phyloP scores from a whole-genome alignment of 2,888 invertebrate genomes.

The Operophtera brumata region DNA sequence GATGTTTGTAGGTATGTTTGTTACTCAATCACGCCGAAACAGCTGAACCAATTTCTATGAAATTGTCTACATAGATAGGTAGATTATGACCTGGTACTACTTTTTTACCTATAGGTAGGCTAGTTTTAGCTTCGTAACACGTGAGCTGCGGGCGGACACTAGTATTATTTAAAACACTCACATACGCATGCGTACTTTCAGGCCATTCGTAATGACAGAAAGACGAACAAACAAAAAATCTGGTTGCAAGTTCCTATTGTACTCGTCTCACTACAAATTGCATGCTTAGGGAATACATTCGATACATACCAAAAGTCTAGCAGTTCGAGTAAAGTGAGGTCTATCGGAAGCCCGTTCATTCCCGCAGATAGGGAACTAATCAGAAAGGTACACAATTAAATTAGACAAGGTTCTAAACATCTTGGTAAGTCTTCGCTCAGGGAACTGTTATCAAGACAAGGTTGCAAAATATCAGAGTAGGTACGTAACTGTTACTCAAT shows the following conservation, averaged over 20 bases:
- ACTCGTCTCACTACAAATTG: background rate
- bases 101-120: too few relatives aligned
- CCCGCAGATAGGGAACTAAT: conserved; percentile 64
- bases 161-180: too few relatives aligned
- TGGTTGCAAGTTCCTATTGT: background rate
- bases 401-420: conserved; percentile 10
- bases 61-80: too few relatives aligned
- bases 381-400: conserved; percentile 36
- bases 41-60: too few relatives aligned
- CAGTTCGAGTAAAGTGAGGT: conserved; percentile 66
- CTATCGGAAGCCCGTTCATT: conserved; percentile 68
- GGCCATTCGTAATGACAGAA: background rate
- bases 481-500: conserved; percentile 9
- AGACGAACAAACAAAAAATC: background rate
- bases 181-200: background rate
- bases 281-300: conserved; percentile 23
- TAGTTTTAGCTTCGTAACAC: too few relatives aligned
- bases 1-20: too few relatives aligned
- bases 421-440: background rate
- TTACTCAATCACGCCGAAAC: too few relatives aligned
- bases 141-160: too few relatives aligned
- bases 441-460: background rate
- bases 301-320: conserved; percentile 70
- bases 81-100: too few relatives aligned
- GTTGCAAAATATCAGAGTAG: background rate